Evolutionary conservation across 2,888 invertebrate species (phyloP), one percentile per base, ranked within the genome.

Genomic region (Strigamia crassipes): DNA sequence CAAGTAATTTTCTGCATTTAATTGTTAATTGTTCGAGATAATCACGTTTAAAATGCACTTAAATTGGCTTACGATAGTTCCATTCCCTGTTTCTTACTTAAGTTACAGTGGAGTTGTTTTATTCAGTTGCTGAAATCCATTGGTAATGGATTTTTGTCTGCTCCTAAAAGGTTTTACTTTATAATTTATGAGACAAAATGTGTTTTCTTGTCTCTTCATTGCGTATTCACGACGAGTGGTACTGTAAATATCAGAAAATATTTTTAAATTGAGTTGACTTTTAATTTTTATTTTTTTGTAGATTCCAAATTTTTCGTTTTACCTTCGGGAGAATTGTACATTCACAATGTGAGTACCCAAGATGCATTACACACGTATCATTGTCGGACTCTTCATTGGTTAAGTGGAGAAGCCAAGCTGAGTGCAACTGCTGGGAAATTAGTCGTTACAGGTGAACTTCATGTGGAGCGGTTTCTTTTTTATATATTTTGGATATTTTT

Each of bases 221-320:
- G 13, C 12, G n/a, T 66, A 66, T 66, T 66, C 61, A 66, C 23
- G 21, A 66, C 21, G 10, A 21, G 61, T 8, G 31, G 8, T 10
- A 23, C 41, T 31, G 18, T 18, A 78, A 38, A 78, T 34, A 78
- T 23, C 41, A 38, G 38, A 15, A 78, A 78, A 78, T 82, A 31
- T 41, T 38, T 27, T 23, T 4, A 73, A 73, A 27, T 73, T 73
- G 27, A 27, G 9, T 73, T 51, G 9, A n/a, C 21, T 38, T 82
- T 23, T 81, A 82, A 83, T 78, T 80, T 61, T 46, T 81, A 5
- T 18, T 66, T 2, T 73, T 73, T 41, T 61, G 85, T 90, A 97
- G 97, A 96, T 90, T 96, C 96, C 86, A 96, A 97, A 91, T 96
- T 96, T 88, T 92, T 97, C 88, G 96, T 97, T 77, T 90, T 97